Evolutionary conservation across 1,140 invertebrate genomes (phyloP).

Genomic region (Melanaphis sacchari): DNA sequence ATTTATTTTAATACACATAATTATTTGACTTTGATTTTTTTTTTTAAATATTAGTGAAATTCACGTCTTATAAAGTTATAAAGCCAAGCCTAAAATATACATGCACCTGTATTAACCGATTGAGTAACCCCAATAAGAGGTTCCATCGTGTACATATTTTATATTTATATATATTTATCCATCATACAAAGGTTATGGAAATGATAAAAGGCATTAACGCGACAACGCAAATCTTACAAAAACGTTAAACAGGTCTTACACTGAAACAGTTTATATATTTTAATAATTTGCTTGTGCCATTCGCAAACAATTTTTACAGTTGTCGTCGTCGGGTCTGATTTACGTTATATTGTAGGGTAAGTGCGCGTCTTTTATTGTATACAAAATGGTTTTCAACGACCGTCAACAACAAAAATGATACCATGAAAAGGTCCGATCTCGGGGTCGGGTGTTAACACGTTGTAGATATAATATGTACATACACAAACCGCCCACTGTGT

Average conservation of each 20-base stretch:
- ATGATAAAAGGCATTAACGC: not conserved
- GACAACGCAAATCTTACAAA: not conserved
- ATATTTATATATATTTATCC: too few relatives aligned
- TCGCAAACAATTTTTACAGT: not conserved
- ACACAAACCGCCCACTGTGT: constrained; percentile 49
- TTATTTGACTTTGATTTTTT: too few relatives aligned
- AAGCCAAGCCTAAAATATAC: not conserved
- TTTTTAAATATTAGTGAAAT: not conserved
- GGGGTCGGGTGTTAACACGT: constrained; percentile 4
- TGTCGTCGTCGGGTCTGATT: not conserved
- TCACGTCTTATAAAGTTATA: not conserved
- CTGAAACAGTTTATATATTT: not conserved
- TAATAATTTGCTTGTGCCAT: not conserved
- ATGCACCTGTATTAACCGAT: too few relatives aligned
- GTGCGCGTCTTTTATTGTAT: not conserved
- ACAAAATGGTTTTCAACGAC: constrained; percentile 3
- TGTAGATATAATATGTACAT: not conserved
- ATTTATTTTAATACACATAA: not conserved
- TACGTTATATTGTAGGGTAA: not conserved
- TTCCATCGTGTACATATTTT: not conserved
- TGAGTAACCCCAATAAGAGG: not conserved
- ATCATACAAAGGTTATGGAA: not conserved
- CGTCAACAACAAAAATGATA: not conserved
- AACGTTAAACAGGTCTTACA: not conserved
- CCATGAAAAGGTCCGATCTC: constrained; percentile 8